Base-by-base conservation (phyloP, 2,888 invertebrate genomes). In the Tromatobia lineatoria region DNA sequence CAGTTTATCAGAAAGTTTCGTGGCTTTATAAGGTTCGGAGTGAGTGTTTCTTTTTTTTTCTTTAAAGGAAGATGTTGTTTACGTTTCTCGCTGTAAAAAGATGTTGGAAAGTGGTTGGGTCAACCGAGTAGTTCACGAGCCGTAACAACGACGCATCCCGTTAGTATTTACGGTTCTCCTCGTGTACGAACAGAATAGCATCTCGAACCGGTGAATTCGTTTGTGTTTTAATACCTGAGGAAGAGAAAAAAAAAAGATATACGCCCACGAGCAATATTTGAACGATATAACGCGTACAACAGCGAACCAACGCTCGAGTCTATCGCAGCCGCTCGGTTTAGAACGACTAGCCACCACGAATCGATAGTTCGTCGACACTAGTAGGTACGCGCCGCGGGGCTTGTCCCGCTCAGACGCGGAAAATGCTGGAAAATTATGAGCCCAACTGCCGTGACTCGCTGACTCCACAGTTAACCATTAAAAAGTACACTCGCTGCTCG, bases 301-400 rank as follows among this genome's bases (percentile, higher is more conserved):
- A 50, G 25, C 70, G 54, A n/a, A 64, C n/a, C 25, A 13, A 34
- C 45, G 29, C 38, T n/a, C 34, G 34, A 13, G 13, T 23, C 47
- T n/a, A 1, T 1, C 74, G 45, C 29, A 25, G 70, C 38, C 11
- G 70, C 59, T 61, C 47, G 57, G 59, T 42, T 18, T 59, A 73
- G 18, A 82, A 80, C 45, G 73, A 70, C 87, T 70, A 64, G 54
- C 74, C 74, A 83, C 74, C 61, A 84, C 88, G 87, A 91, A 91
- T 91, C 91, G 90, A 91, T 91, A 91, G 91, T 91, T 91, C 90
- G 91, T 91, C 91, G 90, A 91, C 91, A 90, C 90, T 85, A 80
- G 86, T 80, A 47, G 50, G 70, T 61, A 78, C 77, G 79, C 57
- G 83, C 52, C 42, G 50, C 54, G 15, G 23, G 69, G 64, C 61